Percentiles rank a stretch among this genome's conserved stretches.
Evolutionary conservation across 1,140 invertebrate species (phyloP).

Genomic region (Drosophila tropicalis): DNA sequence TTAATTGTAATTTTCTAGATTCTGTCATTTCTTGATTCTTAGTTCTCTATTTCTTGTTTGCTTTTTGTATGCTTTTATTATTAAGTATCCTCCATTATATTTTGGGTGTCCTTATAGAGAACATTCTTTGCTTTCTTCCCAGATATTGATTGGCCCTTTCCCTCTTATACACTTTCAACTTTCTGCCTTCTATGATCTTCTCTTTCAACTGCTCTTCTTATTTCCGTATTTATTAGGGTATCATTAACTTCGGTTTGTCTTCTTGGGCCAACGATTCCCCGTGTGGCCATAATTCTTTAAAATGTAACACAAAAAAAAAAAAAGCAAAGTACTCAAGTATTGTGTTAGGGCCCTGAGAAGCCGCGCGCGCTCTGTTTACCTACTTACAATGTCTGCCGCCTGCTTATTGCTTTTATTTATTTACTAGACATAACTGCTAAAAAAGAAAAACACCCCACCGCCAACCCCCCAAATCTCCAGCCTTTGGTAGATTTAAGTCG

Average conservation of each 20-base stretch:
- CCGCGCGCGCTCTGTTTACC: slow-evolving; percentile 37
- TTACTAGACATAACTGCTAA: slow-evolving; percentile 70
- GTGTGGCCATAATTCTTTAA: slow-evolving; percentile 3
- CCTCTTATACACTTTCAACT: too few relatives aligned
- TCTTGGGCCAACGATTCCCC: not conserved
- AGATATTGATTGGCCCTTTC: too few relatives aligned
- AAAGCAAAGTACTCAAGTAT: not conserved
- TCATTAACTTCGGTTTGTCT: not conserved
- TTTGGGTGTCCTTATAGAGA: too few relatives aligned
- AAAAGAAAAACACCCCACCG: not conserved
- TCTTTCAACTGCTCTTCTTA: not conserved
- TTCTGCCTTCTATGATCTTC: not conserved
- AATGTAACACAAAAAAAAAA: slow-evolving; percentile 4
- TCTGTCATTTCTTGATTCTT: not conserved
- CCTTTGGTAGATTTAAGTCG: slow-evolving; percentile 12
- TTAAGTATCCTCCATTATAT: too few relatives aligned
- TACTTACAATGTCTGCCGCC: slow-evolving; percentile 54
- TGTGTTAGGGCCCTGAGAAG: not conserved
- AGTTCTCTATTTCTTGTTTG: too few relatives aligned
- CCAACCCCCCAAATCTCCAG: not conserved
- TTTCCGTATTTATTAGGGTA: not conserved
- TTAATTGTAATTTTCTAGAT: not conserved
- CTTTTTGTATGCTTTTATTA: too few relatives aligned
- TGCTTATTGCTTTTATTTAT: slow-evolving; percentile 80
- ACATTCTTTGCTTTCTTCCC: too few relatives aligned